Conservation (phyloP, 1,140 invertebrate genomes). For the Procambarus virginalis region DNA sequence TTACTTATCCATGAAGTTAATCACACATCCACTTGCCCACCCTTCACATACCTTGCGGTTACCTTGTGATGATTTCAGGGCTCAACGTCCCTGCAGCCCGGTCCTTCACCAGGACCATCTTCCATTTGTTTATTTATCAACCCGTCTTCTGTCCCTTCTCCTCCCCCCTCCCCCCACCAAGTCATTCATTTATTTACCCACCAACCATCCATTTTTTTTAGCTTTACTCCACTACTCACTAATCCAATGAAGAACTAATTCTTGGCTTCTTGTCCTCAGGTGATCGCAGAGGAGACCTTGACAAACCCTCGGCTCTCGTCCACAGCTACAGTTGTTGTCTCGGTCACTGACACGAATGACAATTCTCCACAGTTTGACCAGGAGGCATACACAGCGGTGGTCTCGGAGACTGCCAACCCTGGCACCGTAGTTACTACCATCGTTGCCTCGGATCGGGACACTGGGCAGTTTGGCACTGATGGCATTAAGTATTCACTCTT, state of each 20-base stretch:
- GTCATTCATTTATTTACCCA: too few species aligned
- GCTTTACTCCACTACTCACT: too few species aligned
- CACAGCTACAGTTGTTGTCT: constrained; percentile 89
- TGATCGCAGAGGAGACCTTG: constrained; percentile 87
- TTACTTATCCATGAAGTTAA: too few species aligned
- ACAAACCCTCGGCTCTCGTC: constrained; percentile 84
- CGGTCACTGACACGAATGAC: constrained; percentile 91
- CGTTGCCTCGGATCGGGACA: constrained; percentile 88
- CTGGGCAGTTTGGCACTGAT: constrained; percentile 83
- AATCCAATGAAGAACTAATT: constrained; percentile 9
- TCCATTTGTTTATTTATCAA: too few species aligned
- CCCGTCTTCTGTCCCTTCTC: too few species aligned
- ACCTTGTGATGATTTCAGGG: too few species aligned
- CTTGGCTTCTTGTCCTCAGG: constrained; percentile 74
- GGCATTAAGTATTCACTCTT: constrained; percentile 89
- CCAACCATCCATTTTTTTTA: too few species aligned
- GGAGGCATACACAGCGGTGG: constrained; percentile 81
- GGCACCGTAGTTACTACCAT: constrained; percentile 84
- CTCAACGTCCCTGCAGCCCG: too few species aligned
- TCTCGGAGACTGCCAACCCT: constrained; percentile 83
- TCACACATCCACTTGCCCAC: too few species aligned
- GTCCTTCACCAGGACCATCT: too few species aligned
- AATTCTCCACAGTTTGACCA: constrained; percentile 86
- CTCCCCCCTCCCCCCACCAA: too few species aligned
- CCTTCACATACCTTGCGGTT: too few species aligned